Conservation (phyloP, 35 echinoderm and acorn worm genomes). For the Ophiothrix spiculata region DNA sequence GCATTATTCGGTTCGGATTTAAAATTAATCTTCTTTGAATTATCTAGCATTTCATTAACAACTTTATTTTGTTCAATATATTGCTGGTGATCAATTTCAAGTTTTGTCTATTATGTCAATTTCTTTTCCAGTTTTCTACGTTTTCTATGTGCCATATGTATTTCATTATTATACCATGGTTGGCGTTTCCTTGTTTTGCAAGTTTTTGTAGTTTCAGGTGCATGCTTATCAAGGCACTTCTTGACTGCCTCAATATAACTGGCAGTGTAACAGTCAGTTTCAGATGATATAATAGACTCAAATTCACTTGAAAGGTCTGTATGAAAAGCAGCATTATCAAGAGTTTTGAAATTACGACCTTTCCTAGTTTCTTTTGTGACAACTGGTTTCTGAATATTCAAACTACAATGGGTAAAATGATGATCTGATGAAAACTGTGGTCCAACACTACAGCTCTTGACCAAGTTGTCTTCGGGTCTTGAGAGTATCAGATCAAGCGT, state of each 20-base stretch:
- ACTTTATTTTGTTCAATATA: not conserved
- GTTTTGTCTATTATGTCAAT: not conserved
- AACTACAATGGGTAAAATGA: slow-evolving; percentile 6
- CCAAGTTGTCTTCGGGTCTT: not conserved
- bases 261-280: not conserved
- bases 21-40: not conserved
- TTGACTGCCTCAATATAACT: not conserved
- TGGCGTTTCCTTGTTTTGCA: not conserved
- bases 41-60: not conserved
- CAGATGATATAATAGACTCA: not conserved
- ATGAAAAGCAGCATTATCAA: not conserved
- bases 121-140: not conserved
- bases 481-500: slow-evolving; percentile 46
- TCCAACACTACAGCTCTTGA: not conserved
- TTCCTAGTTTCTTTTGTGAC: not conserved
- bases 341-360: not conserved
- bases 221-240: not conserved
- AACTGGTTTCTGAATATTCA: slow-evolving; percentile 1
- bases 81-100: not conserved
- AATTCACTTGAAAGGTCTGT: not conserved
- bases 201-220: not conserved
- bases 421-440: not conserved
- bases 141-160: not conserved
- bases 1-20: not conserved
- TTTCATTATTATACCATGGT: not conserved